Conservation (phyloP, 2,797 vertebrate species). For the Halcyon smyrnensis region DNA sequence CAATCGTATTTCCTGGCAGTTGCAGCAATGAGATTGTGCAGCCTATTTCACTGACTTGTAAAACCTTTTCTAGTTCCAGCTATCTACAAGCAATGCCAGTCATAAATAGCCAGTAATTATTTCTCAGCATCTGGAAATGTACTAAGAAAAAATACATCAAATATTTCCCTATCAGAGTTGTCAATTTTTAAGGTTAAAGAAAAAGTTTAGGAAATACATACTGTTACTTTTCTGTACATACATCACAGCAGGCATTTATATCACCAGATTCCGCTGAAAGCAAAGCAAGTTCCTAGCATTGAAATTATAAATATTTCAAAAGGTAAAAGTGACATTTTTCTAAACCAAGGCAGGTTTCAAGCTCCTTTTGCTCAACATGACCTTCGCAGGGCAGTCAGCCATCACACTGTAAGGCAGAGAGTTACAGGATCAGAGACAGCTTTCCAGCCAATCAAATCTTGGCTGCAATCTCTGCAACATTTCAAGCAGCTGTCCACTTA, state of each 20-base stretch:
- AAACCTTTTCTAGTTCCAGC: neutral
- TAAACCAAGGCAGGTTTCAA: slow-evolving; percentile 32
- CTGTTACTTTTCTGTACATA: neutral
- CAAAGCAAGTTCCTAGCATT: neutral
- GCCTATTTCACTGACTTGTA: neutral
- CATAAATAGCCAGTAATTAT: neutral
- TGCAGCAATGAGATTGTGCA: neutral
- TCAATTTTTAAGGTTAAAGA: neutral
- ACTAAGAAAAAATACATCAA: neutral
- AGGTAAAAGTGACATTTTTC: neutral
- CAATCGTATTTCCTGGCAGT: neutral
- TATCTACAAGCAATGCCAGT: neutral
- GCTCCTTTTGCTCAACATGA: neutral
- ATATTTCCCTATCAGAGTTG: neutral
- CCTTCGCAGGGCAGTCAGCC: neutral
- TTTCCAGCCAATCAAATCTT: neutral
- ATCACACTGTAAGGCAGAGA: neutral
- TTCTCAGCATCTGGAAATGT: neutral
- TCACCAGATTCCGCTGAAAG: neutral
- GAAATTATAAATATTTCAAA: slow-evolving; percentile 26
- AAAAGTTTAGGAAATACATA: neutral
- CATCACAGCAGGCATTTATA: neutral
- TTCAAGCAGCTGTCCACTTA: neutral
- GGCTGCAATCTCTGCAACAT: neutral
- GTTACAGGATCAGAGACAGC: neutral